Evolutionary conservation across 2,888 invertebrate species (phyloP).

Genomic region (Alcis repandata): DNA sequence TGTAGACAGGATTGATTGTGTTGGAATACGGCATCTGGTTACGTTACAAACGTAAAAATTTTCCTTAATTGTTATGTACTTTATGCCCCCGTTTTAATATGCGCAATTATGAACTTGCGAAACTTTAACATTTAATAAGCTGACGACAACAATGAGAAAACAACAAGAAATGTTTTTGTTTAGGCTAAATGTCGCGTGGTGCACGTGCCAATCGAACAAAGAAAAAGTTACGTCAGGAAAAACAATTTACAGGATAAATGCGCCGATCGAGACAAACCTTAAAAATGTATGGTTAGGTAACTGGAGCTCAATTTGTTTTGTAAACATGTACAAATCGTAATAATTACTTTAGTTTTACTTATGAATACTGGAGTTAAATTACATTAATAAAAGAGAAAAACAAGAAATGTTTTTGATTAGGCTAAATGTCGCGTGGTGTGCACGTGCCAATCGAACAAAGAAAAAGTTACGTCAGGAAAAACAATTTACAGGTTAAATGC

Average conservation of each 20-base stretch:
- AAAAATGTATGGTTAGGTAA: not conserved
- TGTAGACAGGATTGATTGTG: too few relatives aligned
- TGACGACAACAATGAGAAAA: not conserved
- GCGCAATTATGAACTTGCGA: too few relatives aligned
- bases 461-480: not conserved
- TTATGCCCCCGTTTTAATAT: too few relatives aligned
- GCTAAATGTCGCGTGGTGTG: not conserved
- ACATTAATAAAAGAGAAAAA: not conserved
- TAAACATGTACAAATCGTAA: too few relatives aligned
- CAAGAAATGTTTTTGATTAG: not conserved
- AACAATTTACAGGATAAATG: too few relatives aligned
- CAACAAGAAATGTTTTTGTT: not conserved
- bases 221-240: not conserved
- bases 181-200: not conserved
- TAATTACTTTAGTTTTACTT: too few relatives aligned
- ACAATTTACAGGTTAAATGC: too few relatives aligned
- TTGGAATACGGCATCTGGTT: too few relatives aligned
- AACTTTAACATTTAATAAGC: not conserved
- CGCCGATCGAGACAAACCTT: not conserved
- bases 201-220: constrained; percentile 1
- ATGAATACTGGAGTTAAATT: too few relatives aligned
- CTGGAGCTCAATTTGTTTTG: too few relatives aligned
- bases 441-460: constrained; percentile 1
- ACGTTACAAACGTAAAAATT: too few relatives aligned
- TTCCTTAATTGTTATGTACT: too few relatives aligned